Evolutionary conservation across 2,888 invertebrate genomes (phyloP), one percentile per base, ranked within the genome.

Genomic region (Dichetophora obliterata): DNA sequence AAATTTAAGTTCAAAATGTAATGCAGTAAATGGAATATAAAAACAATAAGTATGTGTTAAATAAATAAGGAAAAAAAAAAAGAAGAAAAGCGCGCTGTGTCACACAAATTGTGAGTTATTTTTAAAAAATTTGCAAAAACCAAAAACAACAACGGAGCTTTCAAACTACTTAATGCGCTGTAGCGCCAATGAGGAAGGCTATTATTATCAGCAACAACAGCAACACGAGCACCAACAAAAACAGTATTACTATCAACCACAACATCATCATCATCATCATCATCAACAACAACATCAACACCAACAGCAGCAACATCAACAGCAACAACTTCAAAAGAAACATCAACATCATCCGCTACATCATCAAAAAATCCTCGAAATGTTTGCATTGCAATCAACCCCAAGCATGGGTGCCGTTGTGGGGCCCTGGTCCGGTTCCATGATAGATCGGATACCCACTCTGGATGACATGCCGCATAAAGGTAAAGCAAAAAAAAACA

Each of bases 391-490:
- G 93, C 94, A 95, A 91, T 93, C 95, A 86, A 94, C 94, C 91
- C 94, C 94, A 91, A 93, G 95, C 90, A 92, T 95, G 85, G 93
- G 94, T 85, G 91, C 92, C 86, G 93, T 94, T 86, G 94, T 95
- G 91, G 93, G 94, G 89, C 94, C 95, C 84, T 95, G 95, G 95
- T 93, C 95, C 83, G 94, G 95, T 89, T 92, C 93, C 89, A 92
- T 95, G 86, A 93, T 95, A 85, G 95, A 95, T 91, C 92, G 95
- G 85, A 82, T 89, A 78, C 85, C 89, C 61, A 83, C 86, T 34
- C 92, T 95, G 91, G 95, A 95, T 90, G 95, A 95, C 87, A 92
- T 95, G 91, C 94, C 94, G 84, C 95, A 95, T 91, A 95, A 95
- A 93, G 95, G 95, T 95, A 93, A 93, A 91, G 6, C 3, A 6